phyloP scores from a whole-genome alignment of 2,113 vertebrate species.

The Brienomyrus brachyistius region DNA sequence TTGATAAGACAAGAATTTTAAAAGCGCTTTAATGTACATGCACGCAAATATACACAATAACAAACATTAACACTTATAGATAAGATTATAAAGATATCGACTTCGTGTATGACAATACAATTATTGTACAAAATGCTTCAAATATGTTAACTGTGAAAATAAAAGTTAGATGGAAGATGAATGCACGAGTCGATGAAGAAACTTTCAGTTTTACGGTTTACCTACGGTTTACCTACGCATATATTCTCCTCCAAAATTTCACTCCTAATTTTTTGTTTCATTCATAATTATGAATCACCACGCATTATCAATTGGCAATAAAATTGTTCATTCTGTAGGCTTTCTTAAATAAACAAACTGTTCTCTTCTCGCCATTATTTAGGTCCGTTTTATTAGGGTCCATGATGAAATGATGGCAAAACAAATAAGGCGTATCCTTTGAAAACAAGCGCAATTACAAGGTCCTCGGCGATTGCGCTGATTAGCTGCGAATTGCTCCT shows the following conservation, averaged over 20 bases:
- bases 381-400: conserved; percentile 40
- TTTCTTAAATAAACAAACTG: not conserved
- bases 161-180: not conserved
- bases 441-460: conserved; percentile 41
- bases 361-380: not conserved
- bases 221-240: not conserved
- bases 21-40: not conserved
- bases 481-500: conserved; percentile 45
- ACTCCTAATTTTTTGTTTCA: not conserved
- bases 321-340: not conserved
- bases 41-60: not conserved
- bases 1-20: not conserved
- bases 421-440: conserved; percentile 44
- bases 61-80: not conserved
- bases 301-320: not conserved
- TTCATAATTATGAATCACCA: not conserved
- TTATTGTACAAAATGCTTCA: not conserved
- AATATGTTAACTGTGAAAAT: not conserved
- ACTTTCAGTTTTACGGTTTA: not conserved
- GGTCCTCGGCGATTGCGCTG: conserved; percentile 31
- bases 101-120: not conserved
- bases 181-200: not conserved
- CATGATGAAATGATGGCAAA: conserved; percentile 41
- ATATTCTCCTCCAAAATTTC: not conserved
- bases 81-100: not conserved